These are phyloP conservation scores for Aulostomus chinensis DNA, from an alignment of 2,797 vertebrate genomes.

Conservation along the genomic window DNA sequence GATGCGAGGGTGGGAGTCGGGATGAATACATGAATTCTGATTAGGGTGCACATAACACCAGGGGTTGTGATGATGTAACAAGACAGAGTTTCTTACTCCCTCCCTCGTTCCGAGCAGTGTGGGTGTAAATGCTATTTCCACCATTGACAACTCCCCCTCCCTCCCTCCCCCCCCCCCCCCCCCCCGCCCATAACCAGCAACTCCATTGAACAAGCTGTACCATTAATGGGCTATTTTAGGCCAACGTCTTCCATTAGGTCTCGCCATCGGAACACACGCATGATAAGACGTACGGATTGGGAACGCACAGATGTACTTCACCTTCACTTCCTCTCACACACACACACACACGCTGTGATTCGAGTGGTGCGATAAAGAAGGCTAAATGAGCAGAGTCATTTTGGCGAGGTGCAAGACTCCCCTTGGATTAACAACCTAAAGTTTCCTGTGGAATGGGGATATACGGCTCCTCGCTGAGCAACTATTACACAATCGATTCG, in stretches of 20 bases:
- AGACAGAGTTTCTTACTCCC: conserved; percentile 46
- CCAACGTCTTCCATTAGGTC: conserved; percentile 38
- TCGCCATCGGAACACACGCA: too few relatives aligned
- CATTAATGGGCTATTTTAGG: conserved; percentile 63
- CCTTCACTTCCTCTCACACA: background rate
- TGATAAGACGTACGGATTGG: too few relatives aligned
- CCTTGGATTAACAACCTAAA: conserved; percentile 32
- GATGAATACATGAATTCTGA: conserved; percentile 60
- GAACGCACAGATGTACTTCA: too few relatives aligned
- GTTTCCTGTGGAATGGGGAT: conserved; percentile 40
- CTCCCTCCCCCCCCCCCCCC: conserved; percentile 1
- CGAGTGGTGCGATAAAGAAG: too few relatives aligned
- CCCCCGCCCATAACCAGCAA: conserved; percentile 14
- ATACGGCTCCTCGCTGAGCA: conserved; percentile 26
- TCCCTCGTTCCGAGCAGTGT: conserved; percentile 9
- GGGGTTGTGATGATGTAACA: conserved; percentile 61
- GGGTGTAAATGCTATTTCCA: conserved; percentile 32
- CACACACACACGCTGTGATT: background rate
- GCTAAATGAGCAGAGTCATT: too few relatives aligned
- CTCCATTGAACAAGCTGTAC: conserved; percentile 53
- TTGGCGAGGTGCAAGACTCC: conserved; percentile 1
- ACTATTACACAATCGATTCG: conserved; percentile 46
- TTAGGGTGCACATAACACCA: conserved; percentile 36
- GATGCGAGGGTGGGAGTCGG: conserved; percentile 38
- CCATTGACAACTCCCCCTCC: conserved; percentile 6